Conservation (phyloP, 92 coral and sea anemone species). For the Phenganax subtilis region DNA sequence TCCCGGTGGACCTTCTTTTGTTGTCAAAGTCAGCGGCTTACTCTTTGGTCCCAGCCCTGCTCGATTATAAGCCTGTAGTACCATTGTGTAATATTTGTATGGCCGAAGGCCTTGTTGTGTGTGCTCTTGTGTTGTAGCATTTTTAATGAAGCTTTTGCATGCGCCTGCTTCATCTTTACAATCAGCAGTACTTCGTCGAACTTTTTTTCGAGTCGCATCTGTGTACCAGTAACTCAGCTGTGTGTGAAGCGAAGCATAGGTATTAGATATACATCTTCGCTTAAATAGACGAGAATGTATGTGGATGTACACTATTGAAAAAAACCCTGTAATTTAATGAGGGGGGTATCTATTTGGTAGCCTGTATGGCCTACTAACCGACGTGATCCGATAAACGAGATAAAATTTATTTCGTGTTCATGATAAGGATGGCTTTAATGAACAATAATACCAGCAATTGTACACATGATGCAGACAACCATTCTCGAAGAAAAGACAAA, state of each 20-base stretch:
- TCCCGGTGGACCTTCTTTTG: constrained; percentile 25
- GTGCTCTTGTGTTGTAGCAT: neutral
- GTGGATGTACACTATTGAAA: too few species aligned
- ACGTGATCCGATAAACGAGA: too few species aligned
- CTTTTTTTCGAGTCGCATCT: neutral
- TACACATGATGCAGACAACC: too few species aligned
- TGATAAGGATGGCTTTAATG: too few species aligned
- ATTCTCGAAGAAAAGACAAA: too few species aligned
- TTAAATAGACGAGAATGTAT: too few species aligned
- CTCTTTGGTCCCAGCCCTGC: constrained; percentile 24
- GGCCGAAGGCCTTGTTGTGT: constrained; percentile 3
- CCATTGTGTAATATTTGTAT: constrained; percentile 13
- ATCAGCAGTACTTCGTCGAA: neutral
- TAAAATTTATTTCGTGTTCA: too few species aligned
- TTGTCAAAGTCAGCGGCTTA: neutral
- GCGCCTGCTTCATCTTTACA: constrained; percentile 14
- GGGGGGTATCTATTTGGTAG: too few species aligned
- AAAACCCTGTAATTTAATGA: too few species aligned
- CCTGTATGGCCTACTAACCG: too few species aligned
- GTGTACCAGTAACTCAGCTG: constrained; percentile 33
- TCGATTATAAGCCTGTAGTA: constrained; percentile 4
- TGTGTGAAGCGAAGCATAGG: neutral
- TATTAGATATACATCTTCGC: neutral
- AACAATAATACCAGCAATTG: too few species aligned
- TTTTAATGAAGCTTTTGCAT: neutral